Evolutionary conservation across 2,888 invertebrate genomes (phyloP).

Genomic region (Orthonychiurus folsomi): DNA sequence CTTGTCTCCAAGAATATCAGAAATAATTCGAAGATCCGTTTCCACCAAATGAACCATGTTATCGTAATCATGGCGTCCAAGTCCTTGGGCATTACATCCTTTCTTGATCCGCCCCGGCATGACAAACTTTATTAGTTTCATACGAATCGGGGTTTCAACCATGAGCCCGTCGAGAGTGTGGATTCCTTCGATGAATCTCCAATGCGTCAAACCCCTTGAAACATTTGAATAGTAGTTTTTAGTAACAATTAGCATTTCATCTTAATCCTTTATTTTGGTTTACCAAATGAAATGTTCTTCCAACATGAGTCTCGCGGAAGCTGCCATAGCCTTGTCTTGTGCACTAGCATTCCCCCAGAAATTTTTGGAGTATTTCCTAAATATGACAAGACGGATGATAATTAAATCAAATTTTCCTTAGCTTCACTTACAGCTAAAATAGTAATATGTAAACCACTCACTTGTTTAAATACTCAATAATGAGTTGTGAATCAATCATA

Average conservation of each 20-base stretch:
- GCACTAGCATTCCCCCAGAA: conserved; percentile 41
- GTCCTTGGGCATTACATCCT: neutral
- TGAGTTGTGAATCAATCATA: conserved; percentile 27
- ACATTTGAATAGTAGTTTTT: too few relatives aligned
- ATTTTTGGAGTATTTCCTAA: conserved; percentile 41
- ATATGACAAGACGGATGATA: too few relatives aligned
- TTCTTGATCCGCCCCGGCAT: conserved; percentile 5
- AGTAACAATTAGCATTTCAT: too few relatives aligned
- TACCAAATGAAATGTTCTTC: conserved; percentile 46
- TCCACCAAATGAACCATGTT: conserved; percentile 4
- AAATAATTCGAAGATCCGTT: conserved; percentile 12
- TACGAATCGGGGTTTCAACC: neutral
- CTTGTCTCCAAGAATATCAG: conserved; percentile 14
- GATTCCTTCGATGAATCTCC: conserved; percentile 4
- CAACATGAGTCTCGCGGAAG: conserved; percentile 43
- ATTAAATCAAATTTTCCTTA: too few relatives aligned
- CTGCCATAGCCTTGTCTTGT: conserved; percentile 42
- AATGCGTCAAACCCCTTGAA: conserved; percentile 9
- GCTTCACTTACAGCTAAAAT: too few relatives aligned
- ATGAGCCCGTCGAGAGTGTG: neutral
- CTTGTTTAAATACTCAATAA: conserved; percentile 25
- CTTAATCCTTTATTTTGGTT: too few relatives aligned
- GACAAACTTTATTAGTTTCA: neutral
- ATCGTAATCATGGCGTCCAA: conserved; percentile 13
- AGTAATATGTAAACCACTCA: too few relatives aligned